Evolutionary conservation across 2,888 invertebrate genomes (phyloP), one percentile per base, ranked within the genome.

Genomic region (Metallyticus violacea): DNA sequence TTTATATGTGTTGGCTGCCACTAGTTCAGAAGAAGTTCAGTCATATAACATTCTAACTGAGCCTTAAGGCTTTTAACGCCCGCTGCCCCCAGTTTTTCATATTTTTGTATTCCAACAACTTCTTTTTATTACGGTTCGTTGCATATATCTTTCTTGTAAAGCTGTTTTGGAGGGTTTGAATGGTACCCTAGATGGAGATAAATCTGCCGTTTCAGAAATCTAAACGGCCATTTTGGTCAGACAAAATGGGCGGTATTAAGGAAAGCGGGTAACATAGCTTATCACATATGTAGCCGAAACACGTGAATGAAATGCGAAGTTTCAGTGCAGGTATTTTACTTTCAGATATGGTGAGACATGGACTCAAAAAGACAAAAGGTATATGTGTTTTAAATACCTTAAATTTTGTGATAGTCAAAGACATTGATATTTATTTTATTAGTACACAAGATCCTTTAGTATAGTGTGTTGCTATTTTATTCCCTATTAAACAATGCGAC

Each of bases 101-200:
- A 62, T 62, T 62, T 62, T 62, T 62, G 40, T 62, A 62, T 62
- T 62, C 40, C 40, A 22, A 22, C 22, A 62, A 62, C 40, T 62
- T 62, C 40, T 62, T 62, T 62, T 62, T 62, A 62, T 62, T 62
- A 62, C 40, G 22, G 40, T 15, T 62, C 40, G 40, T 62, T 62
- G 22, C 40, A 77, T 83, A 77, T 77, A 76, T 83, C 83, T 77
- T 83, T 76, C 77, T 77, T 62, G 40, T 22, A 77, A 83, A 83
- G 77, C 25, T 77, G 76, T 27, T 83, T n/a, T 76, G 27, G 26
- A 22, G 77, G 28, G 26, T 15, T 62, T 25, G 27, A 77, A 83
- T 83, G n/a, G 83, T 83, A 76, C 83, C 83, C 83, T 26, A 83
- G 83, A 77, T 28, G 83, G 77, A 83, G 77, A 83, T 83, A 83